Conservation (phyloP, 2,888 invertebrate species). For the Dioctria linearis region DNA sequence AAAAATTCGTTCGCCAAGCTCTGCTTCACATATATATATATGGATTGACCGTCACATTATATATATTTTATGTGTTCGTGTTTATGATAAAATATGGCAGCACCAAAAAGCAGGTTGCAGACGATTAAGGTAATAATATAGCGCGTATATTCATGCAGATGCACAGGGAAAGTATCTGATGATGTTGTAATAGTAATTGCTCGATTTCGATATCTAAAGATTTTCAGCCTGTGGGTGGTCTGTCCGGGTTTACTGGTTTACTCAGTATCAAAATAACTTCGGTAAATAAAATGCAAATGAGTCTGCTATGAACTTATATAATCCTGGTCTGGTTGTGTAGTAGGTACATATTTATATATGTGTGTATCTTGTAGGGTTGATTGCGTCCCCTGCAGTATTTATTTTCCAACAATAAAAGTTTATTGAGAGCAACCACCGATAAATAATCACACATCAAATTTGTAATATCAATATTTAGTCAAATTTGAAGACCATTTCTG, state of each 20-base stretch:
- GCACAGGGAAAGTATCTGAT: slow-evolving; percentile 9
- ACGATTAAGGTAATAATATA: not conserved
- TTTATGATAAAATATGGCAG: slow-evolving; percentile 19
- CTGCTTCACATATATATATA: not conserved
- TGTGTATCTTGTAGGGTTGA: not conserved
- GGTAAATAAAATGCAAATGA: not conserved
- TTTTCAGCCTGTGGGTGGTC: not conserved
- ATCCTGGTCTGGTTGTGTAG: slow-evolving; percentile 1
- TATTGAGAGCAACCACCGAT: slow-evolving; percentile 28
- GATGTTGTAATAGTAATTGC: slow-evolving; percentile 32
- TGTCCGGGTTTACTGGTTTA: slow-evolving; percentile 16
- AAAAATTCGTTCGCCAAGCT: slow-evolving; percentile 34
- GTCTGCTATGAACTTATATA: not conserved
- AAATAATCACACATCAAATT: slow-evolving; percentile 40
- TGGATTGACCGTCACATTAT: slow-evolving; percentile 10
- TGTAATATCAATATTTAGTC: slow-evolving; percentile 65
- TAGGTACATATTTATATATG: not conserved
- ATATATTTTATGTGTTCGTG: not conserved
- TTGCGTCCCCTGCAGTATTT: not conserved
- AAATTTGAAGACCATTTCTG: slow-evolving; percentile 72
- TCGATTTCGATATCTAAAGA: slow-evolving; percentile 14
- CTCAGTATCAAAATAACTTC: slow-evolving; percentile 23
- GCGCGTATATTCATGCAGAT: not conserved
- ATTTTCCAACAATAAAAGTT: slow-evolving; percentile 14
- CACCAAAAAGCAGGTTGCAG: slow-evolving; percentile 28